Evolutionary conservation across 2,888 invertebrate species (phyloP), one percentile per base, ranked within the genome.

Genomic region (Onthophagus sagittarius): DNA sequence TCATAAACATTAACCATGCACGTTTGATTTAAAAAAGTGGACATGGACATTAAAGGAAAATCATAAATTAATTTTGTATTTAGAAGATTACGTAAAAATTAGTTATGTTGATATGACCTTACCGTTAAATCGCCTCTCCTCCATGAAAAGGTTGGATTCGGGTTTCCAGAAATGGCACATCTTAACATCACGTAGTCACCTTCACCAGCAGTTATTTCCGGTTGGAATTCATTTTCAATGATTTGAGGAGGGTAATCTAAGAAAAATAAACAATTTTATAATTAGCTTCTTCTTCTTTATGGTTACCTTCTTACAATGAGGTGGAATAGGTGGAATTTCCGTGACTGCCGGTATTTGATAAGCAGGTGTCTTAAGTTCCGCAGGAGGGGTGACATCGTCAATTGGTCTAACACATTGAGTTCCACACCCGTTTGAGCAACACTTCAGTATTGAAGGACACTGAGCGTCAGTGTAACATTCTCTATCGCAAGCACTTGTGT

Each of bases 401-500:
- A 77, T 79, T 5, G 92, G 91, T 74, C 86, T 87, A 1, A 91
- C 85, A 82, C 96, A 97, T 31, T 91, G 87, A 31, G 88, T 87
- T 63, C 92, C 92, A 83, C 97, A 96, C 71, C 93, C 94, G 79
- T 90, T 91, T 76, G 85, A 85, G 84, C 97, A 97, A 83, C 97
- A 97, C 85, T 96, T 97, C 82, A 90, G 88, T 23, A 90, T 89
- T 39, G 90, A 91, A 11, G 89, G 85, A 82, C 97, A 97, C 82
- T 95, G 94, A 0, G 94, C 93, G 83, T 97, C 97, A 72, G 90
- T 90, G 75, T 87, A 85, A 81, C 97, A 97, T 83, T 94, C 92
- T 39, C 87, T 87, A 82, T 96, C 96, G 67, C 88, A 87, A n/a
- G 84, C 82, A 7, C 85, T 84, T 69, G 83, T 83, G 6, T 84